A percentile compares a stretch with the other conserved stretches of the same genome.
Conservation (phyloP, 1,140 invertebrate genomes). For the Calliphora vicina region DNA sequence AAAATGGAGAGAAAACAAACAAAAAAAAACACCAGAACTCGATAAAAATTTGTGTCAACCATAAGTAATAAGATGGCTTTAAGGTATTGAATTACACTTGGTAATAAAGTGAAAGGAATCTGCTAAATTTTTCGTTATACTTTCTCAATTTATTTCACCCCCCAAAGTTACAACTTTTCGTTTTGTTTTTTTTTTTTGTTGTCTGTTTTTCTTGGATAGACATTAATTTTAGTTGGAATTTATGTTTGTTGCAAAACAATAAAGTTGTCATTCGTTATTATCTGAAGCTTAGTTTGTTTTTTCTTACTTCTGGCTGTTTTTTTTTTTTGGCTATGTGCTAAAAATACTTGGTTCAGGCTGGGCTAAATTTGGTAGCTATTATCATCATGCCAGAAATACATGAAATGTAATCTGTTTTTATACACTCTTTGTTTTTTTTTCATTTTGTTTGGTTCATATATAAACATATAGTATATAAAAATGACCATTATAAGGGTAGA, state of each 20-base stretch:
- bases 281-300: slow-evolving; percentile 2
- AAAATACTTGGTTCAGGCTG: no score
- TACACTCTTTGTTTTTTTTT: not conserved
- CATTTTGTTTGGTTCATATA: not conserved
- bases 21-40: not conserved
- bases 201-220: not conserved
- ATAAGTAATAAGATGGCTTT: slow-evolving; percentile 31
- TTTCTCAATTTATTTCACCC: not conserved
- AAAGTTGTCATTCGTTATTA: slow-evolving; percentile 35
- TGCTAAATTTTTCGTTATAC: not conserved
- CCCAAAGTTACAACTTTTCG: not conserved
- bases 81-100: slow-evolving; percentile 26
- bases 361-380: not conserved
- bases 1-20: not conserved
- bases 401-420: slow-evolving; percentile 10
- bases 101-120: slow-evolving; percentile 1
- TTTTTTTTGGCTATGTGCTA: not conserved
- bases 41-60: slow-evolving; percentile 15
- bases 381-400: not conserved
- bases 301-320: not conserved
- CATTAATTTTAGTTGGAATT: slow-evolving; percentile 22
- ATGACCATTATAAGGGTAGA: not conserved
- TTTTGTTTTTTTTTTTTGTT: not conserved
- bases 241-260: slow-evolving; percentile 32
- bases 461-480: not conserved